Percentiles rank a stretch among this genome's conserved stretches.
Conservation (phyloP, 2,888 invertebrate genomes). For the Blastobasis adustella region DNA sequence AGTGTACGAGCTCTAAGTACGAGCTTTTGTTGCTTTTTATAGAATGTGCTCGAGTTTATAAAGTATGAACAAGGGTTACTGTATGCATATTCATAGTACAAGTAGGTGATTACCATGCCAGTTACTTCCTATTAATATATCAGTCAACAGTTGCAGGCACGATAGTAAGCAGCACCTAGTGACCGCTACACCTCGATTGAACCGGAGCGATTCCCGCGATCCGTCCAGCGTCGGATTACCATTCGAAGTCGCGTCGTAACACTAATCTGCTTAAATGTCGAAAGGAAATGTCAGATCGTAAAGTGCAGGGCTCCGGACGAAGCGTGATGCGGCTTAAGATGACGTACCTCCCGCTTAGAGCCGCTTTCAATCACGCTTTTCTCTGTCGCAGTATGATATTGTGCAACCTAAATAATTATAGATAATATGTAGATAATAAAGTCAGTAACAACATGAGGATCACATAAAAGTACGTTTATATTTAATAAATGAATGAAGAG, state of each 20-base stretch:
- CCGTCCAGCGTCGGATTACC: constrained; percentile 69
- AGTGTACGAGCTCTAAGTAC: too few relatives aligned
- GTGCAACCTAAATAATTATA: constrained; percentile 6
- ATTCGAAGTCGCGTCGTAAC: constrained; percentile 64
- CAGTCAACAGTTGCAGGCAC: background rate
- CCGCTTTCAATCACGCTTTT: constrained; percentile 35
- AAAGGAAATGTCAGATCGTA: constrained; percentile 75
- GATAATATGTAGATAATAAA: background rate
- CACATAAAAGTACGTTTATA: too few relatives aligned
- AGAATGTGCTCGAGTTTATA: too few relatives aligned
- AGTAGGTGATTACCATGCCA: too few relatives aligned
- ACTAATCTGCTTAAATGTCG: constrained; percentile 74
- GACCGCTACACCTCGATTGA: constrained; percentile 62
- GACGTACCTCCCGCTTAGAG: constrained; percentile 51
- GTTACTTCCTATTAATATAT: too few relatives aligned
- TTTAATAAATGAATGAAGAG: too few relatives aligned
- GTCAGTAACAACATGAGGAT: too few relatives aligned
- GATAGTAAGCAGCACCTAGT: constrained; percentile 25
- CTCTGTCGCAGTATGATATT: constrained; percentile 10
- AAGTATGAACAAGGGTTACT: too few relatives aligned
- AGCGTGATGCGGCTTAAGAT: constrained; percentile 57
- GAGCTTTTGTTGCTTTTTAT: too few relatives aligned
- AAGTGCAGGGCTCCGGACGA: constrained; percentile 56
- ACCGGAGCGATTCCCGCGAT: constrained; percentile 65
- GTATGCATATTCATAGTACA: too few relatives aligned